Conservation (phyloP, 2,888 invertebrate species). For the Mythimna lalbum region DNA sequence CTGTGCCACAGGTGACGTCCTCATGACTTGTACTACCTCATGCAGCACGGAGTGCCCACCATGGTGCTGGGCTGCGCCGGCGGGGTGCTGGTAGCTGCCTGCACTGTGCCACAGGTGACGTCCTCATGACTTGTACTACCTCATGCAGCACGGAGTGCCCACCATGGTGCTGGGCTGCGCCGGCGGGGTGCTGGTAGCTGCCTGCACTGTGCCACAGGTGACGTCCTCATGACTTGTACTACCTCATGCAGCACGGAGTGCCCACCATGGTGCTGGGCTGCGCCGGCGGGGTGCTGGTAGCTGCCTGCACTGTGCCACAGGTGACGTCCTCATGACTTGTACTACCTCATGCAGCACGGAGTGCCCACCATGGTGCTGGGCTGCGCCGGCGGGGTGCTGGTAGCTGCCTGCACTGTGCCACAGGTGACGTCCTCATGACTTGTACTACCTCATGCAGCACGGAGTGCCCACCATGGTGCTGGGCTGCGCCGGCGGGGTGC, state of each 20-base stretch:
- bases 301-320: slow-evolving; percentile 93
- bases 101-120: slow-evolving; percentile 92
- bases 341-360: slow-evolving; percentile 90
- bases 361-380: slow-evolving; percentile 92
- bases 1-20: slow-evolving; percentile 91
- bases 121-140: slow-evolving; percentile 71
- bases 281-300: slow-evolving; percentile 92
- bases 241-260: slow-evolving; percentile 90
- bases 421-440: slow-evolving; percentile 76
- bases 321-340: slow-evolving; percentile 66
- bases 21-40: slow-evolving; percentile 80
- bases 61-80: slow-evolving; percentile 92
- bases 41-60: slow-evolving; percentile 90
- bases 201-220: slow-evolving; percentile 93
- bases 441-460: slow-evolving; percentile 90
- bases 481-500: slow-evolving; percentile 91
- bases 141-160: slow-evolving; percentile 90
- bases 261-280: slow-evolving; percentile 92
- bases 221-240: slow-evolving; percentile 56
- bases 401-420: slow-evolving; percentile 93
- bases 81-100: slow-evolving; percentile 92
- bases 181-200: slow-evolving; percentile 92
- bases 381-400: slow-evolving; percentile 92
- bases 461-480: slow-evolving; percentile 91
- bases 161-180: slow-evolving; percentile 92